Conservation (phyloP, 2,113 vertebrate species). For the Triplophysa siluroides region DNA sequence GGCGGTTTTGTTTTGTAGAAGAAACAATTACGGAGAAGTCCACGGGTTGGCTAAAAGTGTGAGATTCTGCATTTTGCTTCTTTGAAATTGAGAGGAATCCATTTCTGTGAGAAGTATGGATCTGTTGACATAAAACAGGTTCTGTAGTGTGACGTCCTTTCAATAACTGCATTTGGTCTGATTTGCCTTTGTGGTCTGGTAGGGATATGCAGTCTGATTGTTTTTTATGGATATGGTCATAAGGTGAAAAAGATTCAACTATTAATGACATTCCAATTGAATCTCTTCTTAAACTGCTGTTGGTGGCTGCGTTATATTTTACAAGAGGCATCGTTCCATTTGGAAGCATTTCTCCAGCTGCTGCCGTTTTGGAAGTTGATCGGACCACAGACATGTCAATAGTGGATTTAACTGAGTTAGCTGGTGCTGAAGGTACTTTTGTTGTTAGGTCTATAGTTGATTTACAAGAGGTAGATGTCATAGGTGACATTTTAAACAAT, state of each 20-base stretch:
- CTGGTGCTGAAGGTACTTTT: slow-evolving; percentile 24
- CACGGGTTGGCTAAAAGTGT: slow-evolving; percentile 73
- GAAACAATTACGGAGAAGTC: slow-evolving; percentile 80
- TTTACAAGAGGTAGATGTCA: background rate
- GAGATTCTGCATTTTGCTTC: slow-evolving; percentile 53
- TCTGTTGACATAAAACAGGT: slow-evolving; percentile 48
- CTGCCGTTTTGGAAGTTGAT: slow-evolving; percentile 14
- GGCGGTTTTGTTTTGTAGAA: slow-evolving; percentile 55
- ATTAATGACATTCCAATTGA: slow-evolving; percentile 45
- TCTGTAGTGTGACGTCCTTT: slow-evolving; percentile 56
- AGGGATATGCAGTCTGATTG: background rate
- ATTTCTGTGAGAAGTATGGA: slow-evolving; percentile 51
- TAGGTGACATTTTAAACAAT: background rate
- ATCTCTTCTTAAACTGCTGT: slow-evolving; percentile 9
- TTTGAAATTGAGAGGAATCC: slow-evolving; percentile 41
- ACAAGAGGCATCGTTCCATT: slow-evolving; percentile 39
- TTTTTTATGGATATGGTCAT: slow-evolving; percentile 24
- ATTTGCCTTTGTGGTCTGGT: background rate
- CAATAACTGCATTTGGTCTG: slow-evolving; percentile 40
- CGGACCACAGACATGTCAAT: slow-evolving; percentile 34
- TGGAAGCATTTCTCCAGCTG: slow-evolving; percentile 21
- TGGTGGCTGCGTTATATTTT: slow-evolving; percentile 32
- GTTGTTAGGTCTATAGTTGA: slow-evolving; percentile 6
- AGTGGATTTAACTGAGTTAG: slow-evolving; percentile 32
- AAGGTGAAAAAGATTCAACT: slow-evolving; percentile 19